Percentiles rank a stretch among this genome's conserved stretches.
phyloP scores from a whole-genome alignment of 1,140 invertebrate genomes.

The Dinothrombium tinctorium region DNA sequence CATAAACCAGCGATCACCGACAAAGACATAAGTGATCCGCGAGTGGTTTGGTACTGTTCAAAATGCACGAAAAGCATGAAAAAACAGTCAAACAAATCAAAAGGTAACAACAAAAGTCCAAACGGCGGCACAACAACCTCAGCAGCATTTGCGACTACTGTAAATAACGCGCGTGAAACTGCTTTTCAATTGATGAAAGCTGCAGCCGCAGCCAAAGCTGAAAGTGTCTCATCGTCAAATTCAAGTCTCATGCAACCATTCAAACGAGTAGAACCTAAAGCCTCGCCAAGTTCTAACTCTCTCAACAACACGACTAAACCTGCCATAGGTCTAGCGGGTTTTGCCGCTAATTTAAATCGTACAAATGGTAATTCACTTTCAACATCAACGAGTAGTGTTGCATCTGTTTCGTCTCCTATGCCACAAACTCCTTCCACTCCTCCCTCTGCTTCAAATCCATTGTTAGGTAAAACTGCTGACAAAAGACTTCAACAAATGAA shows the following conservation, averaged over 20 bases:
- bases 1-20: constrained; percentile 48
- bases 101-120: constrained; percentile 4
- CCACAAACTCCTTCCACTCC: constrained; percentile 11
- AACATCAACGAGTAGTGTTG: neutral
- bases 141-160: constrained; percentile 6
- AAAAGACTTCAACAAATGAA: constrained; percentile 55
- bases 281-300: constrained; percentile 9
- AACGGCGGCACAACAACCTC: constrained; percentile 3
- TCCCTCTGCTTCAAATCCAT: constrained; percentile 2
- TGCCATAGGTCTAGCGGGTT: constrained; percentile 22
- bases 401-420: constrained; percentile 12
- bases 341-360: constrained; percentile 22
- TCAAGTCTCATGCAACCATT: neutral
- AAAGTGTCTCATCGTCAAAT: neutral
- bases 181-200: constrained; percentile 1
- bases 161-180: constrained; percentile 2
- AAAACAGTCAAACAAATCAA: constrained; percentile 21
- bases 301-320: constrained; percentile 16
- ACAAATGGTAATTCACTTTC: constrained; percentile 11
- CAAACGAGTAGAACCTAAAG: neutral
- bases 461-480: constrained; percentile 38
- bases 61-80: constrained; percentile 31
- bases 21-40: constrained; percentile 41
- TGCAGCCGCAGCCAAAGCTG: neutral
- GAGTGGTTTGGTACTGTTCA: constrained; percentile 38